phyloP scores from a whole-genome alignment of 2,888 invertebrate genomes.

The Heliothis peltigera region DNA sequence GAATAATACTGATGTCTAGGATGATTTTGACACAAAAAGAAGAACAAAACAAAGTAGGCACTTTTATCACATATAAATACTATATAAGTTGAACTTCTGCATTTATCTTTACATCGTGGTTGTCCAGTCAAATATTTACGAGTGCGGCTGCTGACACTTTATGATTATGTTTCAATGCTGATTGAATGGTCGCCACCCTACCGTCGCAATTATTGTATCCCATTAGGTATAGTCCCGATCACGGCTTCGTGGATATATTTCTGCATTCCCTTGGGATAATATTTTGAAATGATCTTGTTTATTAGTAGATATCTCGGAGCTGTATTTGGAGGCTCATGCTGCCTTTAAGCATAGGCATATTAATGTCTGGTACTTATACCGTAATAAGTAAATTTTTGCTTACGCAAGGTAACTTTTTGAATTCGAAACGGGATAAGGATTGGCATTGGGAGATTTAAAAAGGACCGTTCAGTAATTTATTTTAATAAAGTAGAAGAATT shows the following conservation, averaged over 20 bases:
- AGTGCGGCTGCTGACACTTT: constrained; percentile 80
- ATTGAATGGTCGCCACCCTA: constrained; percentile 87
- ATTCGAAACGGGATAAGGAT: too few relatives aligned
- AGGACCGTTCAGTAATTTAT: too few relatives aligned
- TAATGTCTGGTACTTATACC: too few relatives aligned
- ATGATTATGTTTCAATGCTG: constrained; percentile 88
- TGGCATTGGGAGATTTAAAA: too few relatives aligned
- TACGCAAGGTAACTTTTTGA: too few relatives aligned
- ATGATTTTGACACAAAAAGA: too few relatives aligned
- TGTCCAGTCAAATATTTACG: constrained; percentile 81
- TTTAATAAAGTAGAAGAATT: too few relatives aligned
- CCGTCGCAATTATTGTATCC: constrained; percentile 54
- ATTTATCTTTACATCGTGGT: neutral
- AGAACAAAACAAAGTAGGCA: too few relatives aligned
- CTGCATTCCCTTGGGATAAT: neutral
- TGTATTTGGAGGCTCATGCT: neutral
- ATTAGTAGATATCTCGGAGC: neutral
- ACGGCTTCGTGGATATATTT: constrained; percentile 22
- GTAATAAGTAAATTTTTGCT: neutral
- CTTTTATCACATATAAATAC: neutral
- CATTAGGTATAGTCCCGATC: constrained; percentile 57
- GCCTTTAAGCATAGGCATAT: too few relatives aligned
- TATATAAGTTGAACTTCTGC: constrained; percentile 27
- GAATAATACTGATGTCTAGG: too few relatives aligned
- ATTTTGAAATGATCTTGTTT: neutral